Evolutionary conservation across 2,888 invertebrate species (phyloP), one percentile per base, ranked within the genome.

Genomic region (Trileptium ribeirensis): DNA sequence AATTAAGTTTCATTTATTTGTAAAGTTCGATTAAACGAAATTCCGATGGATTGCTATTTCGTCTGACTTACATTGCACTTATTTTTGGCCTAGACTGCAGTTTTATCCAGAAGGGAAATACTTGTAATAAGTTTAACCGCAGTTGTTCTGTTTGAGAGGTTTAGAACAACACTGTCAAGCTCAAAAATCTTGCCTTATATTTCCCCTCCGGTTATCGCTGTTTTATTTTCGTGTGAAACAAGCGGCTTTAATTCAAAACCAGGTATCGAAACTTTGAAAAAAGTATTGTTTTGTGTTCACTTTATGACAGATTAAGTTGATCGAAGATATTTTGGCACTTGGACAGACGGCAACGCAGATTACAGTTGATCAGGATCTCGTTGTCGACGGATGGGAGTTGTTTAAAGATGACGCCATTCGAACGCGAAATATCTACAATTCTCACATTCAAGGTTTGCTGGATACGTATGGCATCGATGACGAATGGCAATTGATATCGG

Each of bases 401-500:
- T 83, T 79, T 78, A 19, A 24, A 24, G 81, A 77, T 15, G 67
- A 19, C 34, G 83, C 81, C 8, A 34, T 78, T 2, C 39, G 29
- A 1, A 3, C 51, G 24, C 80, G 80, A 3, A 37, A 80, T 31
- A 33, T 3, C 2, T 80, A 64, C 40, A 29, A 33, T n/a, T 74
- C 74, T n/a, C 75, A 80, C 31, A 70, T 85, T 74, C 84, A 86
- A 81, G 83, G 84, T 70, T 80, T 86, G 1, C 80, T 87, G 77
- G 86, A 86, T 77, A 85, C 85, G 67, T 86, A 87, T 81, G 86
- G 85, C 0, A 86, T 87, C 78, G 37, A n/a, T 2, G 84, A 85
- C 19, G 87, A 88, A 80, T 86, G 84, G 2, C 85, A 86, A 79
- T 77, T 87, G 74, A 83, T 87, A 79, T 85, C 86, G 36, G 77